Evolutionary conservation across 2,888 invertebrate species (phyloP).

Genomic region (Patella ulyssiponensis): DNA sequence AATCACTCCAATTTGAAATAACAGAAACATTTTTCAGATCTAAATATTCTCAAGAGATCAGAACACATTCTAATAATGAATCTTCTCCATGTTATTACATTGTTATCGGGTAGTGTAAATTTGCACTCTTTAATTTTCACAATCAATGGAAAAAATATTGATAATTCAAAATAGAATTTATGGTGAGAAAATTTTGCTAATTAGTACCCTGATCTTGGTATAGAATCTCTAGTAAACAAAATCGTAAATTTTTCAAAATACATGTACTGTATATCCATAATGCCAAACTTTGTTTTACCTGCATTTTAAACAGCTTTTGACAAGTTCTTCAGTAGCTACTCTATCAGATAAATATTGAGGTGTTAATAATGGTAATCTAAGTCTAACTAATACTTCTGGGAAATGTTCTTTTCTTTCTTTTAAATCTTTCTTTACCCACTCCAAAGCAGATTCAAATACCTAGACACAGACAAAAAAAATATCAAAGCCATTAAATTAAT

Average conservation of each 20-base stretch:
- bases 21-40: too few species aligned
- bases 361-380: constrained; percentile 85
- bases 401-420: constrained; percentile 77
- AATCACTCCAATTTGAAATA: too few species aligned
- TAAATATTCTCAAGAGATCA: too few species aligned
- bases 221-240: too few species aligned
- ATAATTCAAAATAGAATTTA: too few species aligned
- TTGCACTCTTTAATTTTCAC: not conserved
- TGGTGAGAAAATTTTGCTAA: too few species aligned
- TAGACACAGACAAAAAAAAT: constrained; percentile 46
- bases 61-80: not conserved
- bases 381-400: constrained; percentile 82
- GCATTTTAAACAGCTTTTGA: constrained; percentile 85
- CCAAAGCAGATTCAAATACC: constrained; percentile 87
- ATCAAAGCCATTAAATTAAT: too few species aligned
- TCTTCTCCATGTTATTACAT: not conserved
- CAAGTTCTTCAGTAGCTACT: constrained; percentile 84
- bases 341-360: constrained; percentile 86
- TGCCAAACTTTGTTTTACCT: constrained; percentile 73
- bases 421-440: constrained; percentile 82
- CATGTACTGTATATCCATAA: too few species aligned
- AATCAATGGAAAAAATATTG: too few species aligned
- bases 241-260: too few species aligned
- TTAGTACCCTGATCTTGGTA: too few species aligned
- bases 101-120: not conserved